These are phyloP conservation scores for Cephalotes varians DNA, from an alignment of 2,888 invertebrate species.

Conservation along the genomic window DNA sequence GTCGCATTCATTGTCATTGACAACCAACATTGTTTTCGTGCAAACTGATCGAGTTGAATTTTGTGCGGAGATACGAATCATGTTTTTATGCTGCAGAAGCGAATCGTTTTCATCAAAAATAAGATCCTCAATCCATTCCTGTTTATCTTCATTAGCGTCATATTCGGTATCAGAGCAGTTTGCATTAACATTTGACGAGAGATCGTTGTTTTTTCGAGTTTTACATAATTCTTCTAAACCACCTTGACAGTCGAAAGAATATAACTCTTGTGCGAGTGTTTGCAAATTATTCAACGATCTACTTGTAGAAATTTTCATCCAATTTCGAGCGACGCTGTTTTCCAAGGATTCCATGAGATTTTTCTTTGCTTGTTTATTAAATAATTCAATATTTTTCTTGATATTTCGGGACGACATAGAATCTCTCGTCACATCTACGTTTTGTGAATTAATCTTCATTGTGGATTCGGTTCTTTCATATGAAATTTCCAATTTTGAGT, in stretches of 20 bases:
- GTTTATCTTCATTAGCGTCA: constrained; percentile 35
- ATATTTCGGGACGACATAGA: constrained; percentile 44
- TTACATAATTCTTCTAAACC: constrained; percentile 85
- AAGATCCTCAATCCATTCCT: constrained; percentile 61
- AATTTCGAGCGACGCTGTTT: constrained; percentile 79
- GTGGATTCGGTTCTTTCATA: background rate
- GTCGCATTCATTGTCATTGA: background rate
- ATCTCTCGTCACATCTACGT: background rate
- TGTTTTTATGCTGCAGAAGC: constrained; percentile 12
- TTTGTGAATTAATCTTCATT: background rate
- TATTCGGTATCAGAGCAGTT: constrained; percentile 70
- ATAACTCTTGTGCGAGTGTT: constrained; percentile 82
- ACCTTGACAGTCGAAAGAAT: constrained; percentile 85
- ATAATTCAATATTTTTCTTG: constrained; percentile 79
- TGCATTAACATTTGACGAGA: constrained; percentile 75
- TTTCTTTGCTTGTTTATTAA: constrained; percentile 82
- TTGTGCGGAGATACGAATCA: background rate
- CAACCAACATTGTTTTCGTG: background rate
- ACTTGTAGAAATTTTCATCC: constrained; percentile 82
- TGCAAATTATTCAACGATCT: constrained; percentile 83
- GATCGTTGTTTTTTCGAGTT: constrained; percentile 78
- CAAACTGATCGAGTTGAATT: background rate
- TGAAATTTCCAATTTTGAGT: constrained; percentile 40
- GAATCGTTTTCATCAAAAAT: constrained; percentile 45
- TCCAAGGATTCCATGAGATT: constrained; percentile 83